A percentile compares a stretch with the other conserved stretches of the same genome.
phyloP scores from a whole-genome alignment of 2,797 vertebrate species.

The Amblyraja radiata region DNA sequence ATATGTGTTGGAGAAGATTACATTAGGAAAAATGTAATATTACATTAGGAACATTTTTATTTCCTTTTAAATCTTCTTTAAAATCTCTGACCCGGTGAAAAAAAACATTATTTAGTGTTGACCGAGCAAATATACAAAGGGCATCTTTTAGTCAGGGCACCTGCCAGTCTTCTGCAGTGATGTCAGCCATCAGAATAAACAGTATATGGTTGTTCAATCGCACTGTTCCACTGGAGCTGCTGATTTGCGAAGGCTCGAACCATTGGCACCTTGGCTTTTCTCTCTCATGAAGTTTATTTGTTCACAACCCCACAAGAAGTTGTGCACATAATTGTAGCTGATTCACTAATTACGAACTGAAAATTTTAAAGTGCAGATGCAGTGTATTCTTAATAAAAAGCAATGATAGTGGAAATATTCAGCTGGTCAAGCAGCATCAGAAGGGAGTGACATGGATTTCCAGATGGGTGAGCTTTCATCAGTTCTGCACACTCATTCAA shows the following conservation, averaged over 20 bases:
- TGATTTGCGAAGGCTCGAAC: neutral
- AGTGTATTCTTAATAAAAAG: no score
- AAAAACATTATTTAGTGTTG: neutral
- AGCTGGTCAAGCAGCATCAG: no score
- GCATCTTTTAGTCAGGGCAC: no score
- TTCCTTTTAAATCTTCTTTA: constrained; percentile 19
- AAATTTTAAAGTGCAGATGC: no score
- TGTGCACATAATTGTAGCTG: neutral
- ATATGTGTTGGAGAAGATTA: neutral
- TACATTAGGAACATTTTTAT: neutral
- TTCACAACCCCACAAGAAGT: neutral
- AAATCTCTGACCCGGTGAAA: neutral
- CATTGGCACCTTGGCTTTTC: neutral
- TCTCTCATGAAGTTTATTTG: neutral
- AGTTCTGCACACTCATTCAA: no score
- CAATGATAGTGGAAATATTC: no score
- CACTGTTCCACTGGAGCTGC: neutral
- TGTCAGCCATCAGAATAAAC: neutral
- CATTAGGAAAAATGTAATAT: neutral
- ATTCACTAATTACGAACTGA: neutral
- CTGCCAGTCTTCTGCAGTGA: no score
- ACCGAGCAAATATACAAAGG: no score
- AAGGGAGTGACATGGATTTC: no score
- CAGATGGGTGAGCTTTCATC: no score
- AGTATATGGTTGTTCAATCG: neutral